Evolutionary conservation across 2,797 vertebrate genomes (phyloP).

Genomic region (Erethizon dorsatum): DNA sequence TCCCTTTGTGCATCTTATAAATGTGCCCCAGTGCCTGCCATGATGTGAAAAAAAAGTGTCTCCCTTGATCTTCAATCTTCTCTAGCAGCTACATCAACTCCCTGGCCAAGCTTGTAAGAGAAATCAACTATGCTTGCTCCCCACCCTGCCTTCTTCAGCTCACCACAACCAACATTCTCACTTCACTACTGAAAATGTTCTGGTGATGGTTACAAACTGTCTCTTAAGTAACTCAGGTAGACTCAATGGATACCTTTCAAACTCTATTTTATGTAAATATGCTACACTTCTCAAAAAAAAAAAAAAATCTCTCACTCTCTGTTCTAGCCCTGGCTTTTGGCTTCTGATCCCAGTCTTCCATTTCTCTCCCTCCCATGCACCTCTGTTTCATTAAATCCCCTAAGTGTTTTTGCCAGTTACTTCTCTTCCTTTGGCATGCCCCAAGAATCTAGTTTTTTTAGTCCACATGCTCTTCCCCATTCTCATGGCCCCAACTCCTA

Average conservation of each 20-base stretch:
- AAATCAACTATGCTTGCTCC: not conserved
- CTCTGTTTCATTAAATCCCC: not conserved
- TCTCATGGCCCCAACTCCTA: not conserved
- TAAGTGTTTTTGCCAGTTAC: not conserved
- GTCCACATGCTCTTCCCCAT: not conserved
- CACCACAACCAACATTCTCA: not conserved
- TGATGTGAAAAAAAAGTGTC: not conserved
- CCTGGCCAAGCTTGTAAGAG: not conserved
- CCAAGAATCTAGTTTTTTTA: not conserved
- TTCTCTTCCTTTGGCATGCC: not conserved
- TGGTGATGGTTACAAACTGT: not conserved
- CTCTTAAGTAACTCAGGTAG: not conserved
- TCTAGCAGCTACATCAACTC: not conserved
- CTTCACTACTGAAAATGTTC: not conserved
- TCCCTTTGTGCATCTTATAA: slow-evolving; percentile 6
- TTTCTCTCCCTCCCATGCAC: not conserved
- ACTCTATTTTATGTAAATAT: not conserved
- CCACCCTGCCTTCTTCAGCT: not conserved
- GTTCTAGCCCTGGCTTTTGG: not conserved
- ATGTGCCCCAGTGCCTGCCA: not conserved
- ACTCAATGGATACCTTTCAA: not conserved
- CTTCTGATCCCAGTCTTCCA: not conserved
- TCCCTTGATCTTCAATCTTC: not conserved
- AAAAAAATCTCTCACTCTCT: not conserved
- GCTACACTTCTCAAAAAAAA: not conserved